Evolutionary conservation across 2,888 invertebrate species (phyloP).

Genomic region (Platerodrilus igneus): DNA sequence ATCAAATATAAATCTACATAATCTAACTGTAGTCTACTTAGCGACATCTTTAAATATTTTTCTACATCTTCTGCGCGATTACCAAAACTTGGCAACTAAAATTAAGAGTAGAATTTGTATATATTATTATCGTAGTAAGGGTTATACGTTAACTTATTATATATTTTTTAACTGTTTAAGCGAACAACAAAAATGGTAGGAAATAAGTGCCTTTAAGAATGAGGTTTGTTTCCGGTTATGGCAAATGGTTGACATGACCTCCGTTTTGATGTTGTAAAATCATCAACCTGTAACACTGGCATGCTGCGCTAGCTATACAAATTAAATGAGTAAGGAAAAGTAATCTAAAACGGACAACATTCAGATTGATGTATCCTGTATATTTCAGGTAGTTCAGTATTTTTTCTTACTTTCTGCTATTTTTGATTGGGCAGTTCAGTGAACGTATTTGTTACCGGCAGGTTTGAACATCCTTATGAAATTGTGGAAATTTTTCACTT

Average conservation of each 20-base stretch:
- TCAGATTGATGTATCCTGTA: too few species aligned
- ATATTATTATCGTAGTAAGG: constrained; percentile 1
- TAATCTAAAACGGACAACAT: too few species aligned
- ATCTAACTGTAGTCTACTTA: constrained; percentile 58
- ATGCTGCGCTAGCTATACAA: too few species aligned
- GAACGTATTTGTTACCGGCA: too few species aligned
- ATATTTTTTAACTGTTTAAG: not conserved
- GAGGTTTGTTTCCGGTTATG: not conserved
- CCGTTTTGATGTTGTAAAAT: too few species aligned
- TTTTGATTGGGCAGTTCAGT: too few species aligned
- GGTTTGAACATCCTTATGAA: too few species aligned
- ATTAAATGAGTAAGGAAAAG: too few species aligned
- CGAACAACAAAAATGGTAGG: constrained; percentile 2
- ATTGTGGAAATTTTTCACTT: too few species aligned
- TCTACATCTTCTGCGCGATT: constrained; percentile 64
- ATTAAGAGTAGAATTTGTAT: constrained; percentile 1
- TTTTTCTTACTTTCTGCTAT: too few species aligned
- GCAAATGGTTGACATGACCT: not conserved
- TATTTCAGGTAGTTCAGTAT: too few species aligned
- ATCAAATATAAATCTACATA: constrained; percentile 77
- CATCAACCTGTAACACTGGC: too few species aligned
- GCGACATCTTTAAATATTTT: constrained; percentile 60
- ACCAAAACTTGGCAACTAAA: constrained; percentile 65
- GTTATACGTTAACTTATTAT: not conserved
- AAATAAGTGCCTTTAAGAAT: constrained; percentile 1